phyloP scores from a whole-genome alignment of 2,113 vertebrate species.

The Lagopus muta region DNA sequence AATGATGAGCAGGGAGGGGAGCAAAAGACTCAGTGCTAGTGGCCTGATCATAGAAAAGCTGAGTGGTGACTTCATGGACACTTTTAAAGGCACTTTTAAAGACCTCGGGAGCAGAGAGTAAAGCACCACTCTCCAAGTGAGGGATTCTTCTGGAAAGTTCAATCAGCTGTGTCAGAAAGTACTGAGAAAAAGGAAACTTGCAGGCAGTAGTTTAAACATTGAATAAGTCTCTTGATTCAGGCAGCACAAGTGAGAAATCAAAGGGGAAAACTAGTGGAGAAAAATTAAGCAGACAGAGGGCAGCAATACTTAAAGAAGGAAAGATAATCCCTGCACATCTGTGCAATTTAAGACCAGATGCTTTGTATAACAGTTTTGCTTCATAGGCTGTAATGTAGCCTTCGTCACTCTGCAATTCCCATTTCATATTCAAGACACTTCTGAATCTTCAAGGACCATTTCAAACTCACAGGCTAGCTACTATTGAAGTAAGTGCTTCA shows the following conservation, averaged over 20 bases:
- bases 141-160: neutral
- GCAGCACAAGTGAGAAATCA: neutral
- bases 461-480: neutral
- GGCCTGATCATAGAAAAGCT: neutral
- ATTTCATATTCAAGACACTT: neutral
- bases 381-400: neutral
- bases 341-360: neutral
- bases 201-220: neutral
- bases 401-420: neutral
- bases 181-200: neutral
- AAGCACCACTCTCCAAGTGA: neutral
- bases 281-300: neutral
- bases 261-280: neutral
- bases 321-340: neutral
- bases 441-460: neutral
- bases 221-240: neutral
- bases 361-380: neutral
- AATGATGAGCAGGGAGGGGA: neutral
- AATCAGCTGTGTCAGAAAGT: neutral
- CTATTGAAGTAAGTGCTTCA: neutral
- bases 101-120: neutral
- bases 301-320: neutral
- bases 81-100: neutral
- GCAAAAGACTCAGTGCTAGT: neutral
- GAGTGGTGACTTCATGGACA: neutral